Evolutionary conservation across 2,113 vertebrate species (phyloP).

Genomic region (Malurus elegans): DNA sequence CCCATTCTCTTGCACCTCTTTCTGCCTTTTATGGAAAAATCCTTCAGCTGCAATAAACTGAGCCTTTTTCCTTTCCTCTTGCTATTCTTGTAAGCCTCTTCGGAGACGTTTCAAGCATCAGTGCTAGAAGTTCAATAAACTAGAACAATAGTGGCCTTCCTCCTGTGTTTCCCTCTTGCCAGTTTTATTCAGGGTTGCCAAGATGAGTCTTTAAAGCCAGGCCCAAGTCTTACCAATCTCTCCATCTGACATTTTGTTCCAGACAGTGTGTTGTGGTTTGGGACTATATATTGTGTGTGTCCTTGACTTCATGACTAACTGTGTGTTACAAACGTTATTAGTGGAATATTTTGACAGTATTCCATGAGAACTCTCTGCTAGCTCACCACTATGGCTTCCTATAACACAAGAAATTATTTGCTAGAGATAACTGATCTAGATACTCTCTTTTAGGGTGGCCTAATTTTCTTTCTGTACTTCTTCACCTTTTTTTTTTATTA

Average conservation of each 20-base stretch:
- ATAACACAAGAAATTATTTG: not conserved
- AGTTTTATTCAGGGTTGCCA: not conserved
- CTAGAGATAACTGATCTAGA: not conserved
- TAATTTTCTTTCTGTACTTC: not conserved
- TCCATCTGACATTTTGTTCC: not conserved
- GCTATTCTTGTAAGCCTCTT: not conserved
- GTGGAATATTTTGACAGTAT: not conserved
- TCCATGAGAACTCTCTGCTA: not conserved
- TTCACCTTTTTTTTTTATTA: not conserved
- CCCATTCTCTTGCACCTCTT: not conserved
- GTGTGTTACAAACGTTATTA: not conserved
- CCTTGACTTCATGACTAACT: not conserved
- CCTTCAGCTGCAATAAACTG: not conserved
- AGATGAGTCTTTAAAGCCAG: not conserved
- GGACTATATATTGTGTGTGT: not conserved
- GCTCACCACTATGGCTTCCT: not conserved
- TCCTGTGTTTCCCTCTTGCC: not conserved
- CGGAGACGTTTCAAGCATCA: not conserved
- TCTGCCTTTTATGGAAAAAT: not conserved
- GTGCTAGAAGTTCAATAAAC: not conserved
- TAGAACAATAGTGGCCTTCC: not conserved
- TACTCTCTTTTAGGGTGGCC: not conserved
- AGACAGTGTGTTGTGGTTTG: not conserved
- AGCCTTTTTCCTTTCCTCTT: not conserved
- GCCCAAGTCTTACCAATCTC: not conserved